Conservation (phyloP, 2,888 invertebrate genomes). For the Syrista parreyssii region DNA sequence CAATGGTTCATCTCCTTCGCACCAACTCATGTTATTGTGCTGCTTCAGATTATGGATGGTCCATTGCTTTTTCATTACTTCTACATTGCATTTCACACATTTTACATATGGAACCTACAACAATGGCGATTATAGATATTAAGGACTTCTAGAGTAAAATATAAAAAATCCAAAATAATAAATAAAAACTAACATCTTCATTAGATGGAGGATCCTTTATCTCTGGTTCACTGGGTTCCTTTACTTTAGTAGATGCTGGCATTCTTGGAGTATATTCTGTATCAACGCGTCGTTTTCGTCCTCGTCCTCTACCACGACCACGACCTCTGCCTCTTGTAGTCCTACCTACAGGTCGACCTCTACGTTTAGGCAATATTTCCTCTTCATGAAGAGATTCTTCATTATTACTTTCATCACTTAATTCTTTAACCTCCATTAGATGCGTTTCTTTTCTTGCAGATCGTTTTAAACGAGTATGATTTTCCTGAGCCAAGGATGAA, state of each 20-base stretch:
- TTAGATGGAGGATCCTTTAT: neutral
- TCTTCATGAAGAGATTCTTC: neutral
- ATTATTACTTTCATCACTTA: neutral
- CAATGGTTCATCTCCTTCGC: constrained; percentile 67
- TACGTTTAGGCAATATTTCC: constrained; percentile 1
- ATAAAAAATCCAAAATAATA: neutral
- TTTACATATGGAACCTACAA: constrained; percentile 38
- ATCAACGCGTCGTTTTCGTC: constrained; percentile 28
- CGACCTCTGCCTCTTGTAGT: constrained; percentile 27
- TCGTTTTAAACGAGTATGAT: neutral
- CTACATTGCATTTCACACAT: constrained; percentile 68
- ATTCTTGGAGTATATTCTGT: constrained; percentile 34
- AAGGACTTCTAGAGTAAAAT: neutral
- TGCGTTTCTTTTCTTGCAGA: neutral
- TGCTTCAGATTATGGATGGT: constrained; percentile 66
- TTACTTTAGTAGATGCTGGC: constrained; percentile 17
- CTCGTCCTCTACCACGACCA: constrained; percentile 23
- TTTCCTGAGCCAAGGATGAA: neutral
- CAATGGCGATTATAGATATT: neutral
- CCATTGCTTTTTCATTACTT: constrained; percentile 66
- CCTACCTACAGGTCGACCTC: constrained; percentile 8
- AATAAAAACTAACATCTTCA: neutral
- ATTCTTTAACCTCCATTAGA: neutral
- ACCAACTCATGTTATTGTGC: constrained; percentile 73
- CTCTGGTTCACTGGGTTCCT: neutral